Base-by-base conservation (phyloP, 2,113 vertebrate genomes). In the Proteles cristata region DNA sequence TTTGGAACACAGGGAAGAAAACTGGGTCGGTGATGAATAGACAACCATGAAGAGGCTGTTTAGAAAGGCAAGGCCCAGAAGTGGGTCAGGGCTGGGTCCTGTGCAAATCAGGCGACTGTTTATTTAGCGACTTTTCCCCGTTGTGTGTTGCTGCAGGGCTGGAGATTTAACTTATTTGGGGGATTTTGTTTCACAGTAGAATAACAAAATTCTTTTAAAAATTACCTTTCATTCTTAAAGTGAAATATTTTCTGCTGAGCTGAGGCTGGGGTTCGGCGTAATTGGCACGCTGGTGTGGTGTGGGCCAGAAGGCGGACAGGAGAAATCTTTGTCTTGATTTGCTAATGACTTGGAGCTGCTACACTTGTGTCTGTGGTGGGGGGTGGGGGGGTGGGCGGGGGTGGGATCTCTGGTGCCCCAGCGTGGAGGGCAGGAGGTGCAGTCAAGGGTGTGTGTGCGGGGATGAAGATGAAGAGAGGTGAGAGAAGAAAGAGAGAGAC, bases 51-150 rank as follows among this genome's bases (percentile, higher is more conserved):
- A 92, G 79, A 73, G 43, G 63, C 95, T 35, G 28, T 79, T 93
- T 28, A 96, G 82, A 68, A 63, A 58, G 74, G 35, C 73, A 31
- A 86, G 95, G 45, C 39, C 86, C 39, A 26, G 74, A 98, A 97
- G 33, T 92, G 97, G 97, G 95, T 96, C 95, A 92, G 83, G 35
- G 14, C 89, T 92, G 0, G 39, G 43, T 31, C n/a, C 61, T 71
- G 61, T 25, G 83, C 79, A 96, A 86, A 97, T 96, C 50, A 93
- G 97, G 97, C 12, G 50, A 43, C 86, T 97, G 61, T 96, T 94
- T 94, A 69, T n/a, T 90, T 88, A 66, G 94, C 0, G 2, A 26
- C 63, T 88, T 74, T 50, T 58, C 93, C 93, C 45, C n/a, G 9
- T 15, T 6, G 50, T 55, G n/a, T 66, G 66, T 33, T 92, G 82